Evolutionary conservation across 2,888 invertebrate genomes (phyloP), one percentile per base, ranked within the genome.

Genomic region (Baccha elongata): DNA sequence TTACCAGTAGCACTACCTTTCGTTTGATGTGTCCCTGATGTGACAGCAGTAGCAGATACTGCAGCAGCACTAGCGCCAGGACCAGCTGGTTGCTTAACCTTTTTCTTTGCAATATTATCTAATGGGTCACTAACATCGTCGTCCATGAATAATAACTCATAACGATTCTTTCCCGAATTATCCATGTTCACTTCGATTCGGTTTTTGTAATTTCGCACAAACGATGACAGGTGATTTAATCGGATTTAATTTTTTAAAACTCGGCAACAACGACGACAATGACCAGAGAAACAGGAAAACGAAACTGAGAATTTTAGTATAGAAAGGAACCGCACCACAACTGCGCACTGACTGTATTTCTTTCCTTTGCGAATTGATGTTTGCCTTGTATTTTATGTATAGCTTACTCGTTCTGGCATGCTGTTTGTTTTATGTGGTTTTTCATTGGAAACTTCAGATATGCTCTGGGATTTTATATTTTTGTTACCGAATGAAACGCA

Each of bases 131-230:
- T 88, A 86, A 89, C 87, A 87, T 90, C 90, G 86, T 90, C 90
- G 88, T 90, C 90, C 89, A 90, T 90, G 89, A 89, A 90, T 88
- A 90, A 89, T 85, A 90, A 89, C 87, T 90, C 90, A 88, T 90
- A 90, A 87, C 90, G 90, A 89, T 90, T 90, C 86, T 89, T 90
- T 86, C 90, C 91, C 87, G 89, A 87, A 86, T 88, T 89, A 87
- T 90, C 90, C 90, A 90, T 90, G 80, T 85, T 88, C 42, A 71
- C 19, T 75, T 65, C 15, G 21, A 23, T 53, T 78, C 7, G 13
- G 21, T 55, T 68, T 62, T 72, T 62, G 3, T 21, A 50, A 40
- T 62, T 72, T 83, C 37, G 44, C 42, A 78, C 55, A 50, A 78
- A 50, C 42, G 83, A 83, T 83, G 83, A 46, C 67, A 83, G 72